These are phyloP conservation scores for Acestrorhynchus altus DNA, from an alignment of 2,797 vertebrate species.

Conservation along the genomic window DNA sequence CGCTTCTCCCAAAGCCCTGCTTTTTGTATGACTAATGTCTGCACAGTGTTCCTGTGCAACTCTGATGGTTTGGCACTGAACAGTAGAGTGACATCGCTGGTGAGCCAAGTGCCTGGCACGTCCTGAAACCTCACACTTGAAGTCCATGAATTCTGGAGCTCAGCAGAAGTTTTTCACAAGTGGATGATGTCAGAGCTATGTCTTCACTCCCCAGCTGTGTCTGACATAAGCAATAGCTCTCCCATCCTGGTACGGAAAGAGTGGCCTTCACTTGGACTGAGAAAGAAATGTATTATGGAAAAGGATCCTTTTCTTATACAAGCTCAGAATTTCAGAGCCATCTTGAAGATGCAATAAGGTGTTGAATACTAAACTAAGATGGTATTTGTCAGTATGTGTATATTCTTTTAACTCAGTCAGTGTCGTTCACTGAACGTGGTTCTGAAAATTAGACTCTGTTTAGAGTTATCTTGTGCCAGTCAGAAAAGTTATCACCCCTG, in stretches of 20 bases:
- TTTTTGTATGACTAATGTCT: background rate
- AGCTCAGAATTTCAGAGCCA: background rate
- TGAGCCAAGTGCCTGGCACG: slow-evolving; percentile 21
- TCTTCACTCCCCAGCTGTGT: slow-evolving; percentile 17
- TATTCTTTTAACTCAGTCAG: no score
- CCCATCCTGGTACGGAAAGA: background rate
- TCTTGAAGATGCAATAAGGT: background rate
- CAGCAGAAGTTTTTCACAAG: slow-evolving; percentile 38
- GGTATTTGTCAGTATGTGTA: background rate
- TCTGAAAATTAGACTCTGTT: no score
- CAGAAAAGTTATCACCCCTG: no score
- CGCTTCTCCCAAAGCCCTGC: no score
- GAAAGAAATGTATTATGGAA: background rate
- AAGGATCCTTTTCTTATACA: no score
- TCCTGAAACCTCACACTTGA: slow-evolving; percentile 1
- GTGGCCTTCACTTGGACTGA: background rate
- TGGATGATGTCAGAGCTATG: slow-evolving; percentile 2
- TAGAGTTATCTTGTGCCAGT: no score
- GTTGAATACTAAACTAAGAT: background rate
- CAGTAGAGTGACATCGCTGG: background rate
- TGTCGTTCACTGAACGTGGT: no score
- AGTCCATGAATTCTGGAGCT: slow-evolving; percentile 28
- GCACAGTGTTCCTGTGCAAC: background rate
- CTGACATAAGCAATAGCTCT: slow-evolving; percentile 38
- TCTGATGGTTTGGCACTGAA: background rate